Evolutionary conservation across 2,113 vertebrate genomes (phyloP).

Genomic region (Bubo scandiacus): DNA sequence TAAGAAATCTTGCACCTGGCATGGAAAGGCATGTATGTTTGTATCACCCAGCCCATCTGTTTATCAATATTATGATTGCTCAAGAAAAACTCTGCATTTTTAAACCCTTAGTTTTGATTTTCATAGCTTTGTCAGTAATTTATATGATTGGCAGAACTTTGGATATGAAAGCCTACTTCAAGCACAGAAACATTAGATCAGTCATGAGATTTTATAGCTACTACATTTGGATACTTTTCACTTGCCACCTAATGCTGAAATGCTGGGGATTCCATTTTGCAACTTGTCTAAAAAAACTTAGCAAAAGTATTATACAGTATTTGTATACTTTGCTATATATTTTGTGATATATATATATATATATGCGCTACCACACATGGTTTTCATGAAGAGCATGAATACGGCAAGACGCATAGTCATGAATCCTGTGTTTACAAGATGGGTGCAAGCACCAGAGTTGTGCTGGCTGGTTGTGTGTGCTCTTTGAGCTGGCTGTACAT

Average conservation of each 20-base stretch:
- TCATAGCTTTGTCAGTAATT: constrained; percentile 30
- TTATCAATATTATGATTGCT: constrained; percentile 1
- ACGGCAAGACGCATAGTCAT: rapidly evolving
- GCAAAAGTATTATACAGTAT: no score
- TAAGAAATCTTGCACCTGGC: not conserved
- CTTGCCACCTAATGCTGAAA: not conserved
- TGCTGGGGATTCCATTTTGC: not conserved
- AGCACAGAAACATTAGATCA: not conserved
- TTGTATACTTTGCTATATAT: not conserved
- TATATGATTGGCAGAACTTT: constrained; percentile 38
- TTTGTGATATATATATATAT: not conserved
- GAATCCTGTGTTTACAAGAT: not conserved
- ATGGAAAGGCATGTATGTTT: not conserved
- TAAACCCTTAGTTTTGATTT: not conserved
- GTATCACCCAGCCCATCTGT: not conserved
- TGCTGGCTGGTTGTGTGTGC: not conserved
- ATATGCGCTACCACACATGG: not conserved
- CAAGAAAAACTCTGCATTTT: not conserved
- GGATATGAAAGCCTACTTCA: constrained; percentile 9
- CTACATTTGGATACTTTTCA: not conserved
- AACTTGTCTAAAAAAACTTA: not conserved
- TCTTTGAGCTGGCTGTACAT: not conserved
- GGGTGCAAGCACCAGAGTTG: not conserved
- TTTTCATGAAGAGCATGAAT: rapidly evolving
- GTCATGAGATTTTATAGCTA: not conserved